phyloP scores from a whole-genome alignment of 1,140 invertebrate genomes.

The Drosophila azteca region DNA sequence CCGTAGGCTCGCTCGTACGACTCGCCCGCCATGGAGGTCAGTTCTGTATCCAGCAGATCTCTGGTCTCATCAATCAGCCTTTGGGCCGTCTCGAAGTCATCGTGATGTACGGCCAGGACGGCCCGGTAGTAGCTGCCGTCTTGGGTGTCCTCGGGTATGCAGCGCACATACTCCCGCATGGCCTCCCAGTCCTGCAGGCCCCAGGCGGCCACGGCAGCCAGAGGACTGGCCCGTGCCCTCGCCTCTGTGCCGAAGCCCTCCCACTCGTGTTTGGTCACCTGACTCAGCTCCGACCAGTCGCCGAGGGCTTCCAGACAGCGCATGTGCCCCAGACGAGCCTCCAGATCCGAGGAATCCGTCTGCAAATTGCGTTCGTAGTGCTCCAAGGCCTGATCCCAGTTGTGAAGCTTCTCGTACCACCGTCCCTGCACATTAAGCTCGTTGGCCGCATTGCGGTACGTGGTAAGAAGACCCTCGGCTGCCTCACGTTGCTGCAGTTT shows the following conservation, averaged over 20 bases:
- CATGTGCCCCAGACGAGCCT: conserved; percentile 96
- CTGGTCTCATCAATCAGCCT: conserved; percentile 94
- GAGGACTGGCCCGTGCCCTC: conserved; percentile 92
- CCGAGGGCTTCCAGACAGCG: conserved; percentile 98
- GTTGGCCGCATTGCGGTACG: conserved; percentile 88
- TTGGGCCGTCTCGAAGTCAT: conserved; percentile 90
- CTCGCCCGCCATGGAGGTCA: conserved; percentile 99
- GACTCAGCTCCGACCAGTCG: conserved; percentile 96
- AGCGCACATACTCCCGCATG: conserved; percentile 94
- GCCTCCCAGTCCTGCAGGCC: conserved; percentile 95
- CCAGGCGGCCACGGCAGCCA: conserved; percentile 98
- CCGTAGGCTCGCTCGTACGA: conserved; percentile 99
- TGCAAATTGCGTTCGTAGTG: conserved; percentile 91
- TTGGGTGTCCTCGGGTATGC: conserved; percentile 94
- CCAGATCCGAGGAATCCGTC: conserved; percentile 88
- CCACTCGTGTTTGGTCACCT: conserved; percentile 91
- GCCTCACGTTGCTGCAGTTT: conserved; percentile 99
- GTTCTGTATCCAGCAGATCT: conserved; percentile 96
- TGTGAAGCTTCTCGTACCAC: conserved; percentile 99
- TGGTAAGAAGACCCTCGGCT: conserved; percentile 96
- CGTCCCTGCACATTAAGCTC: conserved; percentile 92
- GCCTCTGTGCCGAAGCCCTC: conserved; percentile 87
- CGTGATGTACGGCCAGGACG: conserved; percentile 95
- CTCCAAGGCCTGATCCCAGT: conserved; percentile 97
- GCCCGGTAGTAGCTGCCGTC: conserved; percentile 98